A percentile compares a stretch with the other conserved stretches of the same genome.
Conservation (phyloP, 37 sponge, comb jelly and placozoan species). For the Halisarca cf. caerulea region DNA sequence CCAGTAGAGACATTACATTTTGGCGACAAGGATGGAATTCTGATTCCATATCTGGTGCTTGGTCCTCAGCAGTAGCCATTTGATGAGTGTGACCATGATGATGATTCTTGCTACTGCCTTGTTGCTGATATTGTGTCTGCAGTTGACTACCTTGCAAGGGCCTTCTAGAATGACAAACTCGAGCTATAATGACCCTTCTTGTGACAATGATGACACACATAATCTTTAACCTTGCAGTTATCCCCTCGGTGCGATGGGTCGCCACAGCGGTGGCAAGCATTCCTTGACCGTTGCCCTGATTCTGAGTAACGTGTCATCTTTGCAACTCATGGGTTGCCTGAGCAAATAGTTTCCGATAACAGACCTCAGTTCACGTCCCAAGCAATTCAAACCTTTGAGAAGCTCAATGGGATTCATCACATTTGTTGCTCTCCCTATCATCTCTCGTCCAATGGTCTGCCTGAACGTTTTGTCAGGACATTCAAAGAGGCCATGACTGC, state of each 20-base stretch:
- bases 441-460: background rate
- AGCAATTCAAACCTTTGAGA: too few relatives aligned
- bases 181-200: slow-evolving; percentile 37
- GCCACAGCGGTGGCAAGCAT: slow-evolving; percentile 25
- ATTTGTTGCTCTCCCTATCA: background rate
- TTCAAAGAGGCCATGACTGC: background rate
- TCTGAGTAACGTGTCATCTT: background rate
- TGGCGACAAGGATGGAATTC: too few relatives aligned
- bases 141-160: too few relatives aligned
- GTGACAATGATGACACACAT: slow-evolving; percentile 5
- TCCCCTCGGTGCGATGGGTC: background rate
- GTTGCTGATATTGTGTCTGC: background rate
- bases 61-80: background rate
- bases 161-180: background rate
- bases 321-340: too few relatives aligned
- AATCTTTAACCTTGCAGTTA: background rate
- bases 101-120: too few relatives aligned
- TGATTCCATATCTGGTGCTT: background rate
- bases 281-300: background rate
- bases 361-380: too few relatives aligned
- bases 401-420: too few relatives aligned
- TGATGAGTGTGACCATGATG: background rate
- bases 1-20: too few relatives aligned
- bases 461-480: background rate
- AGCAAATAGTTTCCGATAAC: too few relatives aligned